Evolutionary conservation across 2,888 invertebrate species (phyloP).

Genomic region (Cephus sareptanus): DNA sequence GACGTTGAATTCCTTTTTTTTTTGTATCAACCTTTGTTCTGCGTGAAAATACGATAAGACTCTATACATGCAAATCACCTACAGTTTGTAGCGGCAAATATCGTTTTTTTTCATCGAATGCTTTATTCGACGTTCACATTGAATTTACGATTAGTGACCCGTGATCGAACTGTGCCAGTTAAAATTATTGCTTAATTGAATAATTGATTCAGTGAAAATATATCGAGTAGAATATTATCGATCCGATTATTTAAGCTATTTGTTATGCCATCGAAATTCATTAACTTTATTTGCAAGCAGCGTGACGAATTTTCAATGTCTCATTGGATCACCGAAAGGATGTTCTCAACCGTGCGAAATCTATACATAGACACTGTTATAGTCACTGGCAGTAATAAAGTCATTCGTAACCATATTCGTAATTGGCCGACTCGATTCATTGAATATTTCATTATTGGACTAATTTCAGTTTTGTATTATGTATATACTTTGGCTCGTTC

Average conservation of each 20-base stretch:
- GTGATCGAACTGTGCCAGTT: neutral
- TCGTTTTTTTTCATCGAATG: neutral
- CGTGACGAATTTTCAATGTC: neutral
- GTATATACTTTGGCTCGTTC: neutral
- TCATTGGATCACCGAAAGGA: neutral
- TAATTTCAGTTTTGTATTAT: neutral
- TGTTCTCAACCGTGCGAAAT: neutral
- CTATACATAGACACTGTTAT: neutral
- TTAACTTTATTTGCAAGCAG: neutral
- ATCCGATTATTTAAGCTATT: neutral
- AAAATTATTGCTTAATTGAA: neutral
- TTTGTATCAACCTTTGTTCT: neutral
- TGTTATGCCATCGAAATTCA: neutral
- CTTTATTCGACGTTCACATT: neutral
- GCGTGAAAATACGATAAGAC: neutral
- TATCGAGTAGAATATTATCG: neutral
- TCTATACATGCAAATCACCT: neutral
- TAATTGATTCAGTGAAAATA: neutral
- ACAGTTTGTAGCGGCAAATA: neutral
- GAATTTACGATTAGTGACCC: neutral
- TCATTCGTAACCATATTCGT: neutral
- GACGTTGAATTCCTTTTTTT: neutral
- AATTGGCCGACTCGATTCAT: neutral
- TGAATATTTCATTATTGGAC: neutral
- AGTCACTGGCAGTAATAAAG: neutral